These are phyloP conservation scores for Babyrousa celebensis DNA, from an alignment of 2,797 vertebrate species.

Conservation along the genomic window DNA sequence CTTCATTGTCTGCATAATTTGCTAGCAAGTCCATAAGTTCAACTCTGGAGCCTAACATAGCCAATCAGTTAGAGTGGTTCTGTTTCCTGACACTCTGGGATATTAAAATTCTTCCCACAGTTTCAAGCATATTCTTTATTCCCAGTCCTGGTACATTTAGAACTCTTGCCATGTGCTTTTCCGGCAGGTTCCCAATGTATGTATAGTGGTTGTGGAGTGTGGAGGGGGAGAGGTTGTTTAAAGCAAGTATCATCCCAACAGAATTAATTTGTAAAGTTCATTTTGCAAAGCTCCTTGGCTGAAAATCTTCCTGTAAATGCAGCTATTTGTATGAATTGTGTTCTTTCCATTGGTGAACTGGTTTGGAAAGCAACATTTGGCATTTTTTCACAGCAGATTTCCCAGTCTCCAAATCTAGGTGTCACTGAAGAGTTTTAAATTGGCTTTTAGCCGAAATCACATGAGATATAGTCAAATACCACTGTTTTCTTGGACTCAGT, in stretches of 20 bases:
- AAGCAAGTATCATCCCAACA: background rate
- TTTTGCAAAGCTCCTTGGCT: background rate
- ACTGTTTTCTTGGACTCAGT: background rate
- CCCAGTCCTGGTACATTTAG: fast-evolving
- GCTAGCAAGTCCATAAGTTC: background rate
- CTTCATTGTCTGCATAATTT: background rate
- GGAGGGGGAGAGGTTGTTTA: too few relatives aligned
- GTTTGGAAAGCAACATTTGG: background rate
- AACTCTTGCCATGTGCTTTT: background rate
- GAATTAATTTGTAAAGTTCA: background rate
- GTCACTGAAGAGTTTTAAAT: background rate
- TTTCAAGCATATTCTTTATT: background rate
- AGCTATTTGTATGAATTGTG: background rate
- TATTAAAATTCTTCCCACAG: background rate
- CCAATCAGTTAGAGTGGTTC: background rate
- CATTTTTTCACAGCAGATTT: background rate
- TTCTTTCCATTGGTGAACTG: background rate
- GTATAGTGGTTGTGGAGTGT: background rate
- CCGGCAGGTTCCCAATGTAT: fast-evolving
- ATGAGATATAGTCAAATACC: background rate
- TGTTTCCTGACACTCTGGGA: background rate
- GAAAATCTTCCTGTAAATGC: background rate
- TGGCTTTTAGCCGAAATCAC: slow-evolving; percentile 31
- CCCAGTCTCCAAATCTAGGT: background rate
- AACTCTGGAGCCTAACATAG: fast-evolving